Base-by-base conservation (phyloP, 2,113 vertebrate species). In the Myiozetetes cayanensis region DNA sequence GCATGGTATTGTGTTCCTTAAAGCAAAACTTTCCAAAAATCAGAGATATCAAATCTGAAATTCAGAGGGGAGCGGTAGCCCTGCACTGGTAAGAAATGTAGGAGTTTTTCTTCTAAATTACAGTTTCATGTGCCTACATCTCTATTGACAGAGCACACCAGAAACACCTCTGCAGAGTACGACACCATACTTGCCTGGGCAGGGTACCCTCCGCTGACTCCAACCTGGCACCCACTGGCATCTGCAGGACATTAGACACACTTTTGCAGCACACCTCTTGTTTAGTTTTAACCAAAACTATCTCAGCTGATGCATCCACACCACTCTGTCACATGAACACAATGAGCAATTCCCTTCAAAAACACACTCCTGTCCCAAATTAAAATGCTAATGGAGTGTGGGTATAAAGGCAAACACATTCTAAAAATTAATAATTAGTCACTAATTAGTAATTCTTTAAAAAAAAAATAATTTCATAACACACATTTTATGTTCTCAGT, bases 151-250 rank as follows among this genome's bases (percentile, higher is more conserved):
- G n/a, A 62, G 59, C 25, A 24, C 72, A 41, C 4, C 12, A 87
- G 59, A 31, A 66, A 8, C 18, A 52, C 30, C 59, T 53, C 90
- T 82, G 68, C 41, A 41, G 16, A 3, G 31, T 6, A 25, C 35
- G 12, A 1, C 7, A 12, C 4, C 9, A 4, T 0, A 1, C 27
- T 31, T 53, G 31, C 31, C 47, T n/a, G 27, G 14, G 35, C n/a
- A 53, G 50, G 49, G 24, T 2, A 2, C 9, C 25, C 33, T 3
- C 6, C 8, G n/a, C 14, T 46, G 24, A 14, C n/a, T 68, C 58
- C 50, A 68, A 1, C 22, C 6, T 1, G 56, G 62, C 9, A 24
- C 11, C 13, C 17, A 4, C 43, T 55, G 68, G 6, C 43, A 63
- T 4, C 44, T 68, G 35, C 52, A 82, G 70, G 15, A 41, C 18